These are phyloP conservation scores for Catocala nupta DNA, from an alignment of 2,888 invertebrate genomes.

Conservation along the genomic window DNA sequence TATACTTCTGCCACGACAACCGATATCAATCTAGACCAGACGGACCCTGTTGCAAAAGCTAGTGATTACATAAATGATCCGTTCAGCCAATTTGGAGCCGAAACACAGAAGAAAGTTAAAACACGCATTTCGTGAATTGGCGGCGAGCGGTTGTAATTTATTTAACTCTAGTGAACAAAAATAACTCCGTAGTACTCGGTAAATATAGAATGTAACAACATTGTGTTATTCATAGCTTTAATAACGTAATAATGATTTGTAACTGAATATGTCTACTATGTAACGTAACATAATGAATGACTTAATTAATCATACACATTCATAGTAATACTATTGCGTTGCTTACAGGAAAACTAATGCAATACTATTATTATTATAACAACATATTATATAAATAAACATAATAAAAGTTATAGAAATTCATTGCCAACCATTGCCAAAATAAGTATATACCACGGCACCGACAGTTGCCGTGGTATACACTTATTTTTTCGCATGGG, in stretches of 20 bases:
- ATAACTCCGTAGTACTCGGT: conserved; percentile 13
- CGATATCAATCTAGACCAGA: no score
- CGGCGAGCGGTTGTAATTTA: conserved; percentile 1
- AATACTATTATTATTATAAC: neutral
- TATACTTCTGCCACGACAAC: no score
- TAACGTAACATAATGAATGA: conserved; percentile 17
- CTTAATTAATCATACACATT: neutral
- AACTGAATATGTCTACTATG: conserved; percentile 1
- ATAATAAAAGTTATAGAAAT: no score
- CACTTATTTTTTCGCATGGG: no score
- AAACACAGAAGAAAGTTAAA: neutral
- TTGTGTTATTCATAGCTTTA: conserved; percentile 14
- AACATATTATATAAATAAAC: no score
- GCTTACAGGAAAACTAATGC: neutral
- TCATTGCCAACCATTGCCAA: no score
- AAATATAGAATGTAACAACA: conserved; percentile 14
- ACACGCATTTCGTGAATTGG: neutral
- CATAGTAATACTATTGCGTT: neutral
- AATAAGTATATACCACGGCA: no score
- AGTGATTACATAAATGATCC: no score
- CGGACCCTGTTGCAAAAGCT: no score
- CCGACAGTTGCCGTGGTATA: no score
- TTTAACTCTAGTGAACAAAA: conserved; percentile 7
- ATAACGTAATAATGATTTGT: conserved; percentile 14
- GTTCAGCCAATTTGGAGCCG: no score